Evolutionary conservation across 2,888 invertebrate genomes (phyloP), one percentile per base, ranked within the genome.

Genomic region (Keiferia lycopersicella): DNA sequence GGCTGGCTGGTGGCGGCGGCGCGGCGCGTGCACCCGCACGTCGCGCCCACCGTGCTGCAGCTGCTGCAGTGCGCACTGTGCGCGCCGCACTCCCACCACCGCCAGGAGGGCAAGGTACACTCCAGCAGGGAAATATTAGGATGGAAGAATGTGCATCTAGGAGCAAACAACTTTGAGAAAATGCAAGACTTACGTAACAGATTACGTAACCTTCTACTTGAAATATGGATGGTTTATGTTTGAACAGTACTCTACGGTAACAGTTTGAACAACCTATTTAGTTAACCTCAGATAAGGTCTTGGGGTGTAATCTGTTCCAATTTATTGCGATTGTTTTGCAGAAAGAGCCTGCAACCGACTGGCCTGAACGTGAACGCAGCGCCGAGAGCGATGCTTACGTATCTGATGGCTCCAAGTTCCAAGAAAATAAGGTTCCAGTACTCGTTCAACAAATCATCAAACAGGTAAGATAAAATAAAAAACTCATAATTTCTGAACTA

Each of bases 31-130:
- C 98, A 98, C 81, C 98, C 98, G 89, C 96, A 95, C 61, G 98
- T 99, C 3, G 96, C 98, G 65, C 96, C 98, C 56, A 97, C 97
- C 10, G 95, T 98, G 63, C 92, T 99, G 65, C 98, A 98, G 83
- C 93, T 98, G 62, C 89, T 98, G 63, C 98, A 98, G 86, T 96
- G 96, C 70, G 98, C 98, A 14, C 94, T 98, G 38, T 98, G 98
- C 77, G 78, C 84, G 39, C 87, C 84, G 64, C 65, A 56, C 34
- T 4, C 4, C 68, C 22, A 53, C 64, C 65, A 30, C 63, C 18
- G 1, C 59, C 20, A 7, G 26, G 26, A 38, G 34, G 3, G 4
- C 57, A 57, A 34, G 26, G 53, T 20, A 12, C 10, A 26, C 26
- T n/a, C 26, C 2, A 6, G 45, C 45, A 39, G 8, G 39, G 39